These are phyloP conservation scores for Rhamphomyia laevipes DNA, from an alignment of 2,888 invertebrate species.

Conservation along the genomic window DNA sequence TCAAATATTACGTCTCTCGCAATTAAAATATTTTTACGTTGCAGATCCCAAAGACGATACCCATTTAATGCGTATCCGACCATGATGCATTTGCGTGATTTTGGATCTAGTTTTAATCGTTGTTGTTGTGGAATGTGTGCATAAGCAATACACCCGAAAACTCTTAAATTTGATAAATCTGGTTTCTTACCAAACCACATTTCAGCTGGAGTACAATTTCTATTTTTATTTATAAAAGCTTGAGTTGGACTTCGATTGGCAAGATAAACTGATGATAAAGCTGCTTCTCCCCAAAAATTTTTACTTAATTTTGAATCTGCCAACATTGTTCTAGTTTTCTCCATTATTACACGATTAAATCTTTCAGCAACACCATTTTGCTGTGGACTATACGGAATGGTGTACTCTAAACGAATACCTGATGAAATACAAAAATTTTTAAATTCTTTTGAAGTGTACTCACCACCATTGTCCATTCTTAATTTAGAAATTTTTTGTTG, in stretches of 20 bases:
- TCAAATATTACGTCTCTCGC: slow-evolving; percentile 8
- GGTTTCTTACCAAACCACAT: slow-evolving; percentile 12
- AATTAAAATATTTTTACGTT: slow-evolving; percentile 2
- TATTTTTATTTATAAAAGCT: neutral
- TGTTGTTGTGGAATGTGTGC: slow-evolving; percentile 14
- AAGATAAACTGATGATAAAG: slow-evolving; percentile 4
- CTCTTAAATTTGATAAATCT: slow-evolving; percentile 12
- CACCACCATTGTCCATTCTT: slow-evolving; percentile 15
- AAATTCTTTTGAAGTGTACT: slow-evolving; percentile 18
- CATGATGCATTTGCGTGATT: slow-evolving; percentile 10
- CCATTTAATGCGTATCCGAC: slow-evolving; percentile 14
- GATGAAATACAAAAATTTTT: slow-evolving; percentile 14
- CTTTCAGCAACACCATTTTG: slow-evolving; percentile 10
- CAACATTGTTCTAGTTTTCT: slow-evolving; percentile 10
- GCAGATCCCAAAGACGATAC: slow-evolving; percentile 10
- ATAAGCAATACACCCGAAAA: slow-evolving; percentile 16
- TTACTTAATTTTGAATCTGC: slow-evolving; percentile 8
- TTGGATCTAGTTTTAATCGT: slow-evolving; percentile 14
- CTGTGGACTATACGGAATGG: slow-evolving; percentile 9
- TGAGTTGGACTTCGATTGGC: slow-evolving; percentile 10
- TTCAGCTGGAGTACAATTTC: slow-evolving; percentile 9
- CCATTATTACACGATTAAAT: slow-evolving; percentile 6
- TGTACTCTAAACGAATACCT: slow-evolving; percentile 18
- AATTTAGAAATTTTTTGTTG: slow-evolving; percentile 6
- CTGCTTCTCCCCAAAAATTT: slow-evolving; percentile 9